These are phyloP conservation scores for Caenorhabditis brenneri DNA, from an alignment of 1,140 invertebrate species.

Conservation along the genomic window DNA sequence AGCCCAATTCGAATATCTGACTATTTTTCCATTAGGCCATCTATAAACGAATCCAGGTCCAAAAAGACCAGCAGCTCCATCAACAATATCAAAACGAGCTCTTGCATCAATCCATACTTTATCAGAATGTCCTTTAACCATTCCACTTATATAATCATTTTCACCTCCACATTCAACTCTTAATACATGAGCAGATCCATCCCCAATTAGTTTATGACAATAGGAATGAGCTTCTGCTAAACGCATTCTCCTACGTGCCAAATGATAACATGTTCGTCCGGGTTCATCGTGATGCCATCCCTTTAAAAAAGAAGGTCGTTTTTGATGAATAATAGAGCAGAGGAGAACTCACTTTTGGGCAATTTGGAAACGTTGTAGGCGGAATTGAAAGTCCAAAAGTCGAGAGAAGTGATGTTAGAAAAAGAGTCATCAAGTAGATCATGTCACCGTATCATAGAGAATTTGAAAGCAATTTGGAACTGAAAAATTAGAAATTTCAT, in stretches of 20 bases:
- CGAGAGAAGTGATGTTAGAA: conserved; percentile 24
- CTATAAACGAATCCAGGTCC: conserved; percentile 59
- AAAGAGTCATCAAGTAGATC: neutral
- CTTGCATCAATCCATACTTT: conserved; percentile 60
- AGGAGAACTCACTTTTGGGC: neutral
- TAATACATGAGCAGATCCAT: conserved; percentile 22
- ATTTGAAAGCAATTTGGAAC: too few species aligned
- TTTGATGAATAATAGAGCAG: neutral
- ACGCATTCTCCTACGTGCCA: conserved; percentile 48
- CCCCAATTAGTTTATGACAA: neutral
- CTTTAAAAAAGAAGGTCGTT: neutral
- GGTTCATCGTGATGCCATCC: conserved; percentile 26
- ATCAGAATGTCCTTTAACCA: conserved; percentile 9
- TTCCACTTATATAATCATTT: conserved; percentile 27
- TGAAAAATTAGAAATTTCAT: too few species aligned
- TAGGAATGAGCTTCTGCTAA: neutral
- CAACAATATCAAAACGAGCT: conserved; percentile 62
- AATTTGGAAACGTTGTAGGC: conserved; percentile 25
- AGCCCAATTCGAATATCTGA: conserved; percentile 59
- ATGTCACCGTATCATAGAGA: conserved; percentile 28
- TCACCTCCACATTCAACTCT: conserved; percentile 13
- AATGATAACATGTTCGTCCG: conserved; percentile 55
- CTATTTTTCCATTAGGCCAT: conserved; percentile 62
- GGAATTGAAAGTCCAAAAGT: conserved; percentile 29
- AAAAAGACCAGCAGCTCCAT: conserved; percentile 59